Evolutionary conservation across 2,888 invertebrate species (phyloP).

Genomic region (Argyresthia albistria): DNA sequence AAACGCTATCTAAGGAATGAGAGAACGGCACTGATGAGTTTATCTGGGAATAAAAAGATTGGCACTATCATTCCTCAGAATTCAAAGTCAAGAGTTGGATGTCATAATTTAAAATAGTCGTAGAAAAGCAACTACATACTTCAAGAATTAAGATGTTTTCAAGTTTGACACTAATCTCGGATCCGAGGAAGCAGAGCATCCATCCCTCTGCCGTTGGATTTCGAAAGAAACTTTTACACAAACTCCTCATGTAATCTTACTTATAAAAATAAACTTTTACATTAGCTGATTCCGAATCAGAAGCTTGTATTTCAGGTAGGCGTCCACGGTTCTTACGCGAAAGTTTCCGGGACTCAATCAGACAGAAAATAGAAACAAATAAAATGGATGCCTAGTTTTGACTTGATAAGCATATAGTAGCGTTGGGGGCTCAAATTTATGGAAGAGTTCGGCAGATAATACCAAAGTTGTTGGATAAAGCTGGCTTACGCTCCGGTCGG

Average conservation of each 20-base stretch:
- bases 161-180: constrained; percentile 63
- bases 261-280: constrained; percentile 75
- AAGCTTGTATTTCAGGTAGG: constrained; percentile 41
- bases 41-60: too few relatives aligned
- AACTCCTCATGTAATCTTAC: constrained; percentile 69
- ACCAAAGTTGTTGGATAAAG: constrained; percentile 62
- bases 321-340: constrained; percentile 33
- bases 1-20: too few relatives aligned
- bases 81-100: too few relatives aligned
- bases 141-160: constrained; percentile 43
- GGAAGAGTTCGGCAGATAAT: constrained; percentile 57
- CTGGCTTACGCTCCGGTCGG: constrained; percentile 30
- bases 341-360: constrained; percentile 57
- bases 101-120: too few relatives aligned
- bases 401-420: constrained; percentile 62
- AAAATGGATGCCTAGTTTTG: constrained; percentile 63
- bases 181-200: constrained; percentile 50
- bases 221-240: constrained; percentile 60
- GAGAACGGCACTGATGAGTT: too few relatives aligned
- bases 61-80: too few relatives aligned
- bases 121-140: too few relatives aligned
- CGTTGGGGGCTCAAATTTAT: constrained; percentile 51
- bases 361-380: constrained; percentile 65
- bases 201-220: constrained; percentile 62
- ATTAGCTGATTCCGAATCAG: constrained; percentile 72